These are phyloP conservation scores for Pogonomyrmex barbatus DNA, from an alignment of 1,140 invertebrate species.

Conservation along the genomic window DNA sequence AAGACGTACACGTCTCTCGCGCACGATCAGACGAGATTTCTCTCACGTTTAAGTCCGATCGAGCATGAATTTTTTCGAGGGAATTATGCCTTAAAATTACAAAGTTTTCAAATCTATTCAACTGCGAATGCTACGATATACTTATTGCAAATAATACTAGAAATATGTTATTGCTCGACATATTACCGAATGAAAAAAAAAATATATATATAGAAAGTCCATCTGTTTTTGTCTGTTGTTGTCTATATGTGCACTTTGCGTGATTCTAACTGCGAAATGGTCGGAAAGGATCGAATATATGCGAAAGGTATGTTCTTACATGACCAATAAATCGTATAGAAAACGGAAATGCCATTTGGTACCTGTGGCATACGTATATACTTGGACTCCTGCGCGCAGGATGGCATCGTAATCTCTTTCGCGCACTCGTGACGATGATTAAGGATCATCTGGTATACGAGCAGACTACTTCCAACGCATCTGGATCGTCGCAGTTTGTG, in stretches of 20 bases:
- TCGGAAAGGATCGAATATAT: neutral
- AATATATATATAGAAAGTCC: no score
- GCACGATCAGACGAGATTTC: neutral
- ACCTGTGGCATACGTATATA: neutral
- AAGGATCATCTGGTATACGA: slow-evolving; percentile 76
- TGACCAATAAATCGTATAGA: slow-evolving; percentile 19
- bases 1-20: neutral
- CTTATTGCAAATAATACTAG: slow-evolving; percentile 8
- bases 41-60: neutral
- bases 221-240: neutral
- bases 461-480: slow-evolving; percentile 48
- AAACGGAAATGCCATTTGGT: slow-evolving; percentile 63
- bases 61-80: neutral
- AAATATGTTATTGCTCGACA: neutral
- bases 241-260: neutral
- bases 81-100: neutral
- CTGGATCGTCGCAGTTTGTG: slow-evolving; percentile 62
- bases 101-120: neutral
- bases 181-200: neutral
- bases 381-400: slow-evolving; percentile 17
- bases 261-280: neutral
- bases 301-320: neutral
- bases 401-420: slow-evolving; percentile 76
- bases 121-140: neutral
- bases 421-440: slow-evolving; percentile 74